Evolutionary conservation across 2,888 invertebrate genomes (phyloP).

Genomic region (Acrobasis suavella): DNA sequence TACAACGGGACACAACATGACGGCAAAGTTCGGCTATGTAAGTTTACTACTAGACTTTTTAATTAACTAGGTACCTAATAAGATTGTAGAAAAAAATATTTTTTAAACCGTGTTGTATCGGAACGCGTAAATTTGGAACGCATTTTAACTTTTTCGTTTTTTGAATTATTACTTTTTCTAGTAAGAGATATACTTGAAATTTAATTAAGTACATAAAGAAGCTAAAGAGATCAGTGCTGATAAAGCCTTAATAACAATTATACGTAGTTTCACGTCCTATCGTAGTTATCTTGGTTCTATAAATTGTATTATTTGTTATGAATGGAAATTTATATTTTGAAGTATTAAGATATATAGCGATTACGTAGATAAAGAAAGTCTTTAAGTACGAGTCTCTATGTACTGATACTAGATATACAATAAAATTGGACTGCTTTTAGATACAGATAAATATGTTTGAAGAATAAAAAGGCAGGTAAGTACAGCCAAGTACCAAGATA

Average conservation of each 20-base stretch:
- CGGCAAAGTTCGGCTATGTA: slow-evolving; percentile 84
- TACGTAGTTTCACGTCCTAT: not conserved
- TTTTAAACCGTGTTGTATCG: no score
- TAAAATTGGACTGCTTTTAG: no score
- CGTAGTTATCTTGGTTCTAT: slow-evolving; percentile 10
- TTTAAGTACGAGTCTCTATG: slow-evolving; percentile 13
- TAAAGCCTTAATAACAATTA: not conserved
- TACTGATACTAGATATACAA: not conserved
- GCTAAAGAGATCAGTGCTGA: not conserved
- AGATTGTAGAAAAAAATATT: no score
- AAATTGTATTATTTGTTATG: slow-evolving; percentile 33
- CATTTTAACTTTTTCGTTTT: no score
- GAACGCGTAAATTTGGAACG: not conserved
- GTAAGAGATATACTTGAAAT: no score
- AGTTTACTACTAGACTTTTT: slow-evolving; percentile 43
- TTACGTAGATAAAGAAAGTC: slow-evolving; percentile 29
- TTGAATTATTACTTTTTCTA: no score
- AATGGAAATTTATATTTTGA: slow-evolving; percentile 39
- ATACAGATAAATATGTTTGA: no score
- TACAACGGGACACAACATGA: slow-evolving; percentile 83
- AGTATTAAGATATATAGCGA: slow-evolving; percentile 24
- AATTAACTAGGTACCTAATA: no score
- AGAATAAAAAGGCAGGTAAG: no score
- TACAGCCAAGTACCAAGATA: no score
- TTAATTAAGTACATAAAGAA: no score